Percentiles rank a stretch among this genome's conserved stretches.
Evolutionary conservation across 1,140 invertebrate genomes (phyloP).

Genomic region (Heliconius melpomene): DNA sequence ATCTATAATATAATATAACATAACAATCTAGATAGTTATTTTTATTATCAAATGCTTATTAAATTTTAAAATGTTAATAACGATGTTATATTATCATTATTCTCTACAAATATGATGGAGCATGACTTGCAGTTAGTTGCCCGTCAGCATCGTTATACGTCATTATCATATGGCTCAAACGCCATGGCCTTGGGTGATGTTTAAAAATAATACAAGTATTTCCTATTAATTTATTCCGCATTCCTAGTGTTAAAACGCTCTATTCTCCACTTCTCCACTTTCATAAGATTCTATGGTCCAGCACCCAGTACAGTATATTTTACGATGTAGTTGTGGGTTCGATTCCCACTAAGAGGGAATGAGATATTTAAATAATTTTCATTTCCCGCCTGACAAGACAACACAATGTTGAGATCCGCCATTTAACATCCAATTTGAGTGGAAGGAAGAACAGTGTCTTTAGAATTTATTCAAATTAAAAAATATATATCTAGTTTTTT

Average conservation of each 20-base stretch:
- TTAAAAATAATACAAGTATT: background rate
- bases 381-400: background rate
- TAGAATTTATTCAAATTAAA: background rate
- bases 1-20: too few relatives aligned
- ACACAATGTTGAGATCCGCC: background rate
- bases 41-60: too few relatives aligned
- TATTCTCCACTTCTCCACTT: too few relatives aligned
- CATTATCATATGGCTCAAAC: background rate
- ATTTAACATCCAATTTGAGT: background rate
- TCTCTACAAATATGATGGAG: background rate
- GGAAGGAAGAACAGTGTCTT: background rate
- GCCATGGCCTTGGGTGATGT: background rate
- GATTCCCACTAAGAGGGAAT: too few relatives aligned
- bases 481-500: background rate
- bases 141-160: background rate
- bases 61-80: background rate
- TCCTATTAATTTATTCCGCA: background rate
- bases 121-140: background rate
- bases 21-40: too few relatives aligned
- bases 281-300: too few relatives aligned
- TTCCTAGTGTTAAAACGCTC: background rate
- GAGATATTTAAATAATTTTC: too few relatives aligned
- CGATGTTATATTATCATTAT: background rate
- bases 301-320: too few relatives aligned
- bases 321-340: too few relatives aligned